Base-by-base conservation (phyloP, 2,888 invertebrate species). In the Ernsta delagoae region DNA sequence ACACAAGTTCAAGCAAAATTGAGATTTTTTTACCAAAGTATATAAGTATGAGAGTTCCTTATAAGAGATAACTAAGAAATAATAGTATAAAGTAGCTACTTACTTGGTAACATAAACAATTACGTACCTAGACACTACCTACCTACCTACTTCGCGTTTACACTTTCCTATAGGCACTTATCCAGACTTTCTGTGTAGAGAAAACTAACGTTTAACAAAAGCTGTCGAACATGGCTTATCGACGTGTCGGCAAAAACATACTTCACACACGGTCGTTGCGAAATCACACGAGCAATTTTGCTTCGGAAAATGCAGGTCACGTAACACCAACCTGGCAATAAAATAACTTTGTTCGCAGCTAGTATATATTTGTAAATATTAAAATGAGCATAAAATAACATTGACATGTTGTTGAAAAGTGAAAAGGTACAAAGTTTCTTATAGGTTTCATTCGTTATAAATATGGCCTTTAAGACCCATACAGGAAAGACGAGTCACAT, bases 231-330 rank as follows among this genome's bases (percentile, higher is more conserved):
- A 60, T 60, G 60, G 41, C 60, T 60, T 66, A 66, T 60, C 66
- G 53, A 9, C 41, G 66, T 66, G 60, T 16, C 53, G 60, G 34
- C 60, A 54, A 59, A 66, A 66, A 60, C 66, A 66, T 34, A 11
- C 66, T 31, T 66, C 54, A 54, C 66, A 43, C 43, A 34, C 36
- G 48, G 45, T 36, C 60, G 54, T 67, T 67, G 67, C n/a, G 36
- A 62, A 67, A 67, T 67, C 61, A 62, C 61, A 62, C 48, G 50
- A 48, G 60, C 53, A 57, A 57, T 56, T 36, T 62, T 62, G 61
- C 48, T 67, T 39, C 39, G 61, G 61, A 62, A 67, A 60, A 67
- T 67, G 56, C 67, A 62, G 67, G 67, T 67, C 67, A 67, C 67
- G 61, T 36, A 57, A 54, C 56, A 48, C 36, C 60, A 56, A 36